Evolutionary conservation across 2,888 invertebrate species (phyloP).

Genomic region (Abrostola triplasia): DNA sequence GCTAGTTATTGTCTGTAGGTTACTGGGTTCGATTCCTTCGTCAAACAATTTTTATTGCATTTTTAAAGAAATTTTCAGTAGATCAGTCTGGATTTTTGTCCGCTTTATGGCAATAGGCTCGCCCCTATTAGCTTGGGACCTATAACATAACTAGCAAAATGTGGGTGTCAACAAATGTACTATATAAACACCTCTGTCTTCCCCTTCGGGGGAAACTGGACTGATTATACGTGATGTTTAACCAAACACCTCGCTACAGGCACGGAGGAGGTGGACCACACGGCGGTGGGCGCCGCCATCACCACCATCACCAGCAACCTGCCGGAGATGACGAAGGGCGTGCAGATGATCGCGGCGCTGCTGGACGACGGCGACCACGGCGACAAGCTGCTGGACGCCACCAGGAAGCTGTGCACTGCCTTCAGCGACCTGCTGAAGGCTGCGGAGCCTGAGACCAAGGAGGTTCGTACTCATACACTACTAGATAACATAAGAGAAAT

Average conservation of each 20-base stretch:
- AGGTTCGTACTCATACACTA: conserved; percentile 82
- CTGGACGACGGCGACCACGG: conserved; percentile 96
- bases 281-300: conserved; percentile 98
- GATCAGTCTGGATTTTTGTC: no score
- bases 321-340: conserved; percentile 98
- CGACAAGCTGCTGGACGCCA: conserved; percentile 96
- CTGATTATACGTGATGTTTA: no score
- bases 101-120: no score
- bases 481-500: no score
- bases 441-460: conserved; percentile 97
- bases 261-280: conserved; percentile 97
- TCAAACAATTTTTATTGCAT: neutral
- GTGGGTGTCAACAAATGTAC: no score
- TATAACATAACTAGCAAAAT: no score
- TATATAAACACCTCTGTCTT: no score
- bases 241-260: neutral
- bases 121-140: no score
- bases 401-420: conserved; percentile 96
- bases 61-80: neutral
- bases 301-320: conserved; percentile 98
- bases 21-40: no score
- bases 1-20: no score
- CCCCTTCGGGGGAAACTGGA: no score
- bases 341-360: conserved; percentile 98
- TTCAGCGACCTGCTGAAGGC: conserved; percentile 98